A percentile compares a stretch with the other conserved stretches of the same genome.
Conservation (phyloP, 1,140 invertebrate species). For the Ladona fulva region DNA sequence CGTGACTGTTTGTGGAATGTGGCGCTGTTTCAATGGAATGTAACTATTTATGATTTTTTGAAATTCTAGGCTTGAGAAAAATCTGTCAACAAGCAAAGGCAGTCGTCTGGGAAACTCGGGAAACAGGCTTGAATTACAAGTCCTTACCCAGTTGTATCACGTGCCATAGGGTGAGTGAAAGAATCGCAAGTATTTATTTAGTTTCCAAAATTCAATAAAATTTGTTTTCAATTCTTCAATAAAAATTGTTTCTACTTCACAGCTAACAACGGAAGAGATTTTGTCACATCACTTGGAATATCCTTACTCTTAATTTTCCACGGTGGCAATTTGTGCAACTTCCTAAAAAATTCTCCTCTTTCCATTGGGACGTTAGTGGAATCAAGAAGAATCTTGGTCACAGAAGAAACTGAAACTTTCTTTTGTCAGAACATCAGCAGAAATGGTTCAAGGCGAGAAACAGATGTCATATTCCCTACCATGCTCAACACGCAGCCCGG, state of each 20-base stretch:
- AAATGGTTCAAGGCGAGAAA: slow-evolving; percentile 27
- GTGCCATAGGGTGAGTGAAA: slow-evolving; percentile 54
- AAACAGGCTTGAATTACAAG: slow-evolving; percentile 66
- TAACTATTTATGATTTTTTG: slow-evolving; percentile 21
- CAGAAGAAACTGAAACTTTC: slow-evolving; percentile 6
- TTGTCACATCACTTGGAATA: neutral
- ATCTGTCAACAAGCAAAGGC: slow-evolving; percentile 60
- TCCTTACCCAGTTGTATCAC: slow-evolving; percentile 69
- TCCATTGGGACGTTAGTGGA: slow-evolving; percentile 14
- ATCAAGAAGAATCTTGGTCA: slow-evolving; percentile 6
- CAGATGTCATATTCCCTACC: slow-evolving; percentile 24
- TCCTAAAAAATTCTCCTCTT: neutral
- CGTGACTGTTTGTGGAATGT: too few species aligned
- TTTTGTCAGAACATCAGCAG: slow-evolving; percentile 15
- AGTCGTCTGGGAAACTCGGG: slow-evolving; percentile 66
- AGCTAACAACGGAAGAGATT: neutral
- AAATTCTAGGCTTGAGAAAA: slow-evolving; percentile 56
- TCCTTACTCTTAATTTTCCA: neutral
- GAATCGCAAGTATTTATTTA: neutral
- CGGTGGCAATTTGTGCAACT: neutral
- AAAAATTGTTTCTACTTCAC: neutral
- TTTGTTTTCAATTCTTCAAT: too few species aligned
- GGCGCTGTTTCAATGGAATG: neutral
- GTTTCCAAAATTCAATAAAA: neutral
- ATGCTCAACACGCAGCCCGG: slow-evolving; percentile 26